Conservation (phyloP, 1,140 invertebrate species). For the Caenorhabditis brenneri region DNA sequence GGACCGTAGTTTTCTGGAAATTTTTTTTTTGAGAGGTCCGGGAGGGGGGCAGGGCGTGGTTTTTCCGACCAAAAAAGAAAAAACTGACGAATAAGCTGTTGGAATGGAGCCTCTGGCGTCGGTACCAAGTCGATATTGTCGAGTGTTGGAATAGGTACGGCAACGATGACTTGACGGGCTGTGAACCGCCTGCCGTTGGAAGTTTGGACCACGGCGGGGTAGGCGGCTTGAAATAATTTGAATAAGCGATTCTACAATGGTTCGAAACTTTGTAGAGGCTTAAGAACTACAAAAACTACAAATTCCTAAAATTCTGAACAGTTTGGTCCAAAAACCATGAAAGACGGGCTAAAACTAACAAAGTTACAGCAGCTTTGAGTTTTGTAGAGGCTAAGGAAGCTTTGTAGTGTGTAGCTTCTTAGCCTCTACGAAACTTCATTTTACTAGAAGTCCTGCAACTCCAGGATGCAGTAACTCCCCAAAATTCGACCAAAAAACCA, state of each 20-base stretch:
- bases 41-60: no score
- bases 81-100: constrained; percentile 24
- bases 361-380: background rate
- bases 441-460: no score
- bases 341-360: background rate
- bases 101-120: constrained; percentile 23
- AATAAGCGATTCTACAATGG: background rate
- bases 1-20: constrained; percentile 52
- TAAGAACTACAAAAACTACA: no score
- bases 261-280: background rate
- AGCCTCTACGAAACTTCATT: background rate
- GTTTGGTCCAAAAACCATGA: background rate
- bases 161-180: constrained; percentile 47
- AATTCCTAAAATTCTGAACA: background rate
- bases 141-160: constrained; percentile 39
- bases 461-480: no score
- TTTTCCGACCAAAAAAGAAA: no score
- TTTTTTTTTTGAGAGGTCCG: background rate
- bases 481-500: no score
- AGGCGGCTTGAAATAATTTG: constrained; percentile 1
- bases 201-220: constrained; percentile 16
- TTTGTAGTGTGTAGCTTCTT: background rate
- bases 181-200: background rate
- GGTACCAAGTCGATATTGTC: constrained; percentile 43
- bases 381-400: background rate